Base-by-base conservation (phyloP, 2,888 invertebrate genomes). In the Acronicta leporina region DNA sequence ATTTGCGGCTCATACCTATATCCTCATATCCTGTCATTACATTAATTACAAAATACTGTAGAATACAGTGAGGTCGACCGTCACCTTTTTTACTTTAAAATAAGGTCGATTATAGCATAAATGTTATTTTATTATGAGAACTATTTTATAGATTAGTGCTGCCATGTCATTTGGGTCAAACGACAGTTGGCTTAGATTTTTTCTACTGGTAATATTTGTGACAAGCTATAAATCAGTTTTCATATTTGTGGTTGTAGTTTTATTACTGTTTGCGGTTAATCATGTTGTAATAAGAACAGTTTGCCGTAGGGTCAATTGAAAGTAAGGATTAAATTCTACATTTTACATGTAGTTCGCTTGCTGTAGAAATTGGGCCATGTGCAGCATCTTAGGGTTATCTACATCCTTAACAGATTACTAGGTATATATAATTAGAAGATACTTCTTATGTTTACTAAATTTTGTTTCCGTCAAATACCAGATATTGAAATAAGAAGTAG, bases 21-120 rank as follows among this genome's bases (percentile, higher is more conserved):
- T n/a, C n/a, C n/a, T n/a, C n/a, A 73, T 77, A 81, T 80, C 84
- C 83, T 77, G 81, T 78, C 76, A 84, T 83, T 82, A 81, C 53
- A 27, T 54, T 52, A 63, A 64, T 68, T 51, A 50, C 42, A 42
- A 64, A 53, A 43, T 45, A 43, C n/a, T n/a, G n/a, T 38, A 38
- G 33, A 46, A 55, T 42, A 43, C 51, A 46, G n/a, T n/a, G n/a
- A n/a, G 15, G 38, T 27, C 33, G 14, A 40, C 25, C 45, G 16
- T 42, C 54, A 52, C 20, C 20, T 65, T 68, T 61, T 30, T 2
- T 0, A 9, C 0, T 9, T 46, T 8, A 7, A 0, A 10, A 61
- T 73, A 72, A 47, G 65, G 68, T 58, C 40, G 46, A 52, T 46
- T 66, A 65, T 69, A 13, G 67, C 50, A 59, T 62, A 56, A 55